Evolutionary conservation across 92 coral and sea anemone genomes (phyloP).

Genomic region (Zoanthus solanderi): DNA sequence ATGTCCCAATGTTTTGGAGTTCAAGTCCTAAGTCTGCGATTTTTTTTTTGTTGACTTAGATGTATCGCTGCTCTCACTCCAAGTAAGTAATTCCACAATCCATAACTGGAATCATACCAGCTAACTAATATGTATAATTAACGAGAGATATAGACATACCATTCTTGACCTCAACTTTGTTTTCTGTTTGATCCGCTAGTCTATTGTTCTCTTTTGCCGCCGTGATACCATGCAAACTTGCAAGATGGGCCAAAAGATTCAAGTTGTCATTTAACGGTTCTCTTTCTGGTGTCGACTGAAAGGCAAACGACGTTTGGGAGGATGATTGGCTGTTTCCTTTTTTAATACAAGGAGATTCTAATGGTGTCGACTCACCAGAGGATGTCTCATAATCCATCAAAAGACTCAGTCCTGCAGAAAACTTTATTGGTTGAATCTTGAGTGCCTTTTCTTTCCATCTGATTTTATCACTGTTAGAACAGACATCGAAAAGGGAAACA

Average conservation of each 20-base stretch:
- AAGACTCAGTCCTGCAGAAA: slow-evolving; percentile 78
- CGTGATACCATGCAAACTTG: slow-evolving; percentile 24
- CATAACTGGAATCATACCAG: not conserved
- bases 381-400: slow-evolving; percentile 91
- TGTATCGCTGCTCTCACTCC: not conserved
- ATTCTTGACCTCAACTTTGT: not conserved
- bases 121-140: not conserved
- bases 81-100: too few relatives aligned
- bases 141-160: not conserved
- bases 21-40: not conserved
- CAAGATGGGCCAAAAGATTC: slow-evolving; percentile 50
- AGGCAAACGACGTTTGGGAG: slow-evolving; percentile 19
- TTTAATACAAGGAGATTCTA: slow-evolving; percentile 35
- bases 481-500: slow-evolving; percentile 18
- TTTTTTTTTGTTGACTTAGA: not conserved
- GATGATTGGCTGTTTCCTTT: not conserved
- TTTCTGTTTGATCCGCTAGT: slow-evolving; percentile 23
- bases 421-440: slow-evolving; percentile 22
- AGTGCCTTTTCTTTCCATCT: slow-evolving; percentile 11
- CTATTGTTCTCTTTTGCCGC: not conserved
- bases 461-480: not conserved
- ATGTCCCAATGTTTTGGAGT: too few relatives aligned
- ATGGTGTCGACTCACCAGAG: slow-evolving; percentile 68
- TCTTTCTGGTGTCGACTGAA: slow-evolving; percentile 16
- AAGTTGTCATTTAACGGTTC: slow-evolving; percentile 45